Evolutionary conservation across 2,888 invertebrate genomes (phyloP).

Genomic region (Peribatodes rhomboidaria): DNA sequence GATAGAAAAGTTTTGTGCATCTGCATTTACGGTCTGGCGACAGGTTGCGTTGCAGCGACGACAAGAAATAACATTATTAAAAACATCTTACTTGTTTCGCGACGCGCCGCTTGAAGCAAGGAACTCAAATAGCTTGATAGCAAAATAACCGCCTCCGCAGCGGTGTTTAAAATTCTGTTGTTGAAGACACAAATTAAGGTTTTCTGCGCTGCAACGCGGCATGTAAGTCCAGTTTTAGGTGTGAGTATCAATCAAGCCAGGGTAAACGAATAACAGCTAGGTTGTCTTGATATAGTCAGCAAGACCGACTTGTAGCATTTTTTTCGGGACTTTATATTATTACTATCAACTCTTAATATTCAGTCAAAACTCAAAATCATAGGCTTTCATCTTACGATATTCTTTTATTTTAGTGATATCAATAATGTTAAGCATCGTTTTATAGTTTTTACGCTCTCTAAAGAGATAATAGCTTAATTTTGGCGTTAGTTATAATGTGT

Average conservation of each 20-base stretch:
- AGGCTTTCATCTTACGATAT: constrained; percentile 40
- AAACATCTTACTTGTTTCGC: too few relatives aligned
- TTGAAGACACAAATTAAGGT: background rate
- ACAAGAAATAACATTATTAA: too few relatives aligned
- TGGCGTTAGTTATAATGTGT: constrained; percentile 35
- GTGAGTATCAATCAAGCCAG: constrained; percentile 3
- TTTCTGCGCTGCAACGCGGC: background rate
- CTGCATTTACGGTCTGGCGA: constrained; percentile 5
- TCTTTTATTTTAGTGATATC: constrained; percentile 30
- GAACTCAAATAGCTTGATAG: too few relatives aligned
- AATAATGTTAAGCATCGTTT: constrained; percentile 31
- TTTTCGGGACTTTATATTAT: constrained; percentile 43
- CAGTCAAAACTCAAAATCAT: constrained; percentile 21
- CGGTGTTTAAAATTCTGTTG: background rate
- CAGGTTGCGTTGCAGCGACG: background rate
- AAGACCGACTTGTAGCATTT: constrained; percentile 74
- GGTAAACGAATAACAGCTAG: constrained; percentile 61
- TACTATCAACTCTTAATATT: constrained; percentile 34
- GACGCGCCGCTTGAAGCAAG: too few relatives aligned
- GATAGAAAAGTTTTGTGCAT: constrained; percentile 20
- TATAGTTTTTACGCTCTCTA: constrained; percentile 56
- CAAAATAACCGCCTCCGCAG: too few relatives aligned
- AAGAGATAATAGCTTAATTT: constrained; percentile 49
- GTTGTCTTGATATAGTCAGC: constrained; percentile 76
- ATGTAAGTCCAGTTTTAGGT: background rate